Evolutionary conservation across 1,140 invertebrate genomes (phyloP).

Genomic region (Trichomalopsis sarcophagae): DNA sequence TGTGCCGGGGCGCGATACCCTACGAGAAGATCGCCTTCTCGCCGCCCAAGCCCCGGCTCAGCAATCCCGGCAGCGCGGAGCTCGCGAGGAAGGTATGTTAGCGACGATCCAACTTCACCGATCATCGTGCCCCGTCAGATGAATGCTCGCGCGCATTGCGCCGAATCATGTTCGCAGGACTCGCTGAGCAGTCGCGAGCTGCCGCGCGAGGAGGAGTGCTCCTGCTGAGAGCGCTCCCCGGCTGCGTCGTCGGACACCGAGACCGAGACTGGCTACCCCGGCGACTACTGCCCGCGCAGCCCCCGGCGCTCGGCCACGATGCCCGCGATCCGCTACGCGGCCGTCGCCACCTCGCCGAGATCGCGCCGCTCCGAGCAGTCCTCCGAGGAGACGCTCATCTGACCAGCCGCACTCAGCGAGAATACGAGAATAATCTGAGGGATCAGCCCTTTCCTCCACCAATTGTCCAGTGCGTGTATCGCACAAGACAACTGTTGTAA

Average conservation of each 20-base stretch:
- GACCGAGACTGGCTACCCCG: neutral
- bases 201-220: slow-evolving; percentile 66
- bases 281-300: slow-evolving; percentile 32
- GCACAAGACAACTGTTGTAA: no score
- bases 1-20: slow-evolving; percentile 68
- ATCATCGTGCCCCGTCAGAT: no score
- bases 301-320: slow-evolving; percentile 61
- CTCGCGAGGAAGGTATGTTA: slow-evolving; percentile 57
- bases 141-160: no score
- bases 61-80: slow-evolving; percentile 65
- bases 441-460: no score
- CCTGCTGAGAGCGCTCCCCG: slow-evolving; percentile 66
- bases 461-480: no score
- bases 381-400: slow-evolving; percentile 65
- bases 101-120: no score
- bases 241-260: neutral
- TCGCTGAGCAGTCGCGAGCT: slow-evolving; percentile 59
- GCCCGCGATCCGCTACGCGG: slow-evolving; percentile 53
- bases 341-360: slow-evolving; percentile 13
- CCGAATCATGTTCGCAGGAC: slow-evolving; percentile 55
- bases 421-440: no score
- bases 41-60: slow-evolving; percentile 62
- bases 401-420: no score
- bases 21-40: slow-evolving; percentile 71
- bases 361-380: slow-evolving; percentile 51